Percentiles rank a stretch among this genome's conserved stretches.
phyloP scores from a whole-genome alignment of 2,888 invertebrate genomes.

The Drosophila mimica region DNA sequence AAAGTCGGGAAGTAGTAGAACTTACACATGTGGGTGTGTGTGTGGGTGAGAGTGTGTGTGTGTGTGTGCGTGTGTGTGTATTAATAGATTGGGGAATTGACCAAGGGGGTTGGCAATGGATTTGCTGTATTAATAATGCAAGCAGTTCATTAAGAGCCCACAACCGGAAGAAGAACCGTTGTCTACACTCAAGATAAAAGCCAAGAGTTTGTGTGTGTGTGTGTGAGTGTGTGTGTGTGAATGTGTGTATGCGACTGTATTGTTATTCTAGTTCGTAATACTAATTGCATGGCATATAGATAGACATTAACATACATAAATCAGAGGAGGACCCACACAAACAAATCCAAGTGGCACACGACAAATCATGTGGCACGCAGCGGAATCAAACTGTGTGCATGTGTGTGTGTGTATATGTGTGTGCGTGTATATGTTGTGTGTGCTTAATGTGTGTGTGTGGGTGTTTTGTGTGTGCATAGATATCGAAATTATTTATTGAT shows the following conservation, averaged over 20 bases:
- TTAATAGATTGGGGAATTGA: neutral
- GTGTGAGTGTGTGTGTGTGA: constrained; percentile 2
- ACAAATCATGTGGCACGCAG: constrained; percentile 47
- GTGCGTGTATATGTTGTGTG: constrained; percentile 14
- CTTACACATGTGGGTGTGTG: neutral
- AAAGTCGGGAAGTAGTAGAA: neutral
- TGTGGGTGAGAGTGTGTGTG: neutral
- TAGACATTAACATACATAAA: constrained; percentile 52
- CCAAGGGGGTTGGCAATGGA: neutral
- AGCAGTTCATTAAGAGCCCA: constrained; percentile 50
- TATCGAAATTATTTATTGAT: constrained; percentile 53
- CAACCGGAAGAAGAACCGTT: constrained; percentile 27
- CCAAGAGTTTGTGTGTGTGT: neutral
- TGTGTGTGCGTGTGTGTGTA: neutral
- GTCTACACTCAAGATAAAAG: constrained; percentile 7
- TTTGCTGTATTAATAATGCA: constrained; percentile 41
- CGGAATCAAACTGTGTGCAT: constrained; percentile 8
- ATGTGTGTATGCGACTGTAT: constrained; percentile 1
- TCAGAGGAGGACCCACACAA: constrained; percentile 33
- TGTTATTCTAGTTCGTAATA: constrained; percentile 53
- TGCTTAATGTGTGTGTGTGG: constrained; percentile 9
- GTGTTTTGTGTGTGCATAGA: constrained; percentile 13
- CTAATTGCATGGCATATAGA: constrained; percentile 66
- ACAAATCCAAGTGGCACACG: constrained; percentile 33
- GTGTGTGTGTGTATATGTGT: constrained; percentile 2